phyloP scores from a whole-genome alignment of 1,140 invertebrate genomes.

The Drosophila malerkotliana region DNA sequence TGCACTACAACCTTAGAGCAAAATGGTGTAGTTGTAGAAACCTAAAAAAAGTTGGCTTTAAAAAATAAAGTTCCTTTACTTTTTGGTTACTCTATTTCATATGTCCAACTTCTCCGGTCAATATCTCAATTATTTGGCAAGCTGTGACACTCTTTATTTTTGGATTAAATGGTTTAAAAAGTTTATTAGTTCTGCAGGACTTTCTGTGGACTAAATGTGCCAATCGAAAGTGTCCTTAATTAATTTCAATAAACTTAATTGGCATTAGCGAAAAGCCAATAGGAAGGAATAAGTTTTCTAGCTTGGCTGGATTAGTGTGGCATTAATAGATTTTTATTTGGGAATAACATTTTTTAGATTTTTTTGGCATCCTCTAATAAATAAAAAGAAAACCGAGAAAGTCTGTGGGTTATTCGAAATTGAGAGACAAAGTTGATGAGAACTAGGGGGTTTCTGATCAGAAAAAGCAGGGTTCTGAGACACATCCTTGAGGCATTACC shows the following conservation, averaged over 20 bases:
- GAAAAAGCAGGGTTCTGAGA: not conserved
- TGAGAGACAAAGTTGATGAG: constrained; percentile 22
- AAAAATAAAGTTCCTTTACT: not conserved
- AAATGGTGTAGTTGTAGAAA: constrained; percentile 31
- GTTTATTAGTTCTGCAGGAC: not conserved
- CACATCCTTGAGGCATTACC: constrained; percentile 33
- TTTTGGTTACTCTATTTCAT: not conserved
- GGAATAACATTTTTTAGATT: too few relatives aligned
- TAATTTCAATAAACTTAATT: not conserved
- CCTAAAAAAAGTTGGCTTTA: not conserved
- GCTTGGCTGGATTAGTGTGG: too few relatives aligned
- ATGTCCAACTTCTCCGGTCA: not conserved
- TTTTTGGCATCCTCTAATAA: constrained; percentile 3
- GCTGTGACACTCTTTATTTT: constrained; percentile 34
- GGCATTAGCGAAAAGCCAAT: not conserved
- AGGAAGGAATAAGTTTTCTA: too few relatives aligned
- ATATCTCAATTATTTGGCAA: constrained; percentile 45
- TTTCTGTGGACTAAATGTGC: not conserved
- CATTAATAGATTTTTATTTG: too few relatives aligned
- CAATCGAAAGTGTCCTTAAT: not conserved
- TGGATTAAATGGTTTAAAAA: not conserved
- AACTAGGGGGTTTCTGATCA: not conserved
- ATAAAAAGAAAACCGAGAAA: constrained; percentile 55
- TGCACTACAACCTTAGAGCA: constrained; percentile 33
- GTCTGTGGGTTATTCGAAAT: constrained; percentile 71